Percentiles rank a stretch among this genome's conserved stretches.
Conservation (phyloP, 2,113 vertebrate genomes). For the Anguilla rostrata region DNA sequence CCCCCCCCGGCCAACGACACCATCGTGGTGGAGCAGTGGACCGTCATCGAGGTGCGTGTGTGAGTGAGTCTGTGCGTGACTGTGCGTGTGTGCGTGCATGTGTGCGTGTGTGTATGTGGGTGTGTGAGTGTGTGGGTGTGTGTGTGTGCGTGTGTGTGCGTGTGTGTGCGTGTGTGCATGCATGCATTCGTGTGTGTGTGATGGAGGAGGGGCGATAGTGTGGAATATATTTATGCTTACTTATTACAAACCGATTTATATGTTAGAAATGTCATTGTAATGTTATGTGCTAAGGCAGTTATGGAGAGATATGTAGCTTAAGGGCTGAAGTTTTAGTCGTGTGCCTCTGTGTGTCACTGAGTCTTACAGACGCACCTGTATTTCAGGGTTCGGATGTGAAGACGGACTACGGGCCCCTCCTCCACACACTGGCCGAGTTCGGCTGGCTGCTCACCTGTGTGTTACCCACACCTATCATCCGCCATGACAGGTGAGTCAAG, state of each 20-base stretch:
- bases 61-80: background rate
- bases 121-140: background rate
- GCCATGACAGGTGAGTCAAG: slow-evolving; percentile 84
- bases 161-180: too few relatives aligned
- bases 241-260: too few relatives aligned
- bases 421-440: slow-evolving; percentile 94
- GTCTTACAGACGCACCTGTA: background rate
- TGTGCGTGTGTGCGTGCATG: too few relatives aligned
- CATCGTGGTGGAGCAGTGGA: slow-evolving; percentile 98
- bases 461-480: slow-evolving; percentile 87
- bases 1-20: slow-evolving; percentile 83
- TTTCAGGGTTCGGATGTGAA: slow-evolving; percentile 85
- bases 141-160: too few relatives aligned
- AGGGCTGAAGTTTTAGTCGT: background rate
- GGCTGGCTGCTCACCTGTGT: slow-evolving; percentile 96
- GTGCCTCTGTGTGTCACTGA: background rate
- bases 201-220: too few relatives aligned
- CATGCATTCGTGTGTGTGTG: background rate
- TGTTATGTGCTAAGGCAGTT: too few relatives aligned
- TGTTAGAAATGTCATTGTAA: too few relatives aligned
- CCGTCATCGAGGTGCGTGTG: slow-evolving; percentile 83
- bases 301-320: too few relatives aligned
- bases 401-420: slow-evolving; percentile 90
- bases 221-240: too few relatives aligned
- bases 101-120: background rate